phyloP scores from a whole-genome alignment of 2,888 invertebrate species.

The Lamellibrachia satsuma region DNA sequence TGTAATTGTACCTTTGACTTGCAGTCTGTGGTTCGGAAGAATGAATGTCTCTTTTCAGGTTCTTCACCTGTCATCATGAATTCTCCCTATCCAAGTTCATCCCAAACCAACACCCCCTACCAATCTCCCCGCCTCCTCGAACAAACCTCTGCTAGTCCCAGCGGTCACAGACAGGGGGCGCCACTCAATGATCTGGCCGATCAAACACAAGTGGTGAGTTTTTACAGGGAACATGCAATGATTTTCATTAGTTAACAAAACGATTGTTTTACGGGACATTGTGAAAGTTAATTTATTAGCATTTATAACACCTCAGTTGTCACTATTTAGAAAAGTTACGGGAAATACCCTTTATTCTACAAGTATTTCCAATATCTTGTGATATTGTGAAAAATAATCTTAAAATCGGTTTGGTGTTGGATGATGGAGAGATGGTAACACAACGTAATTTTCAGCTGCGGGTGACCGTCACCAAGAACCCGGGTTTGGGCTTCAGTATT shows the following conservation, averaged over 20 bases:
- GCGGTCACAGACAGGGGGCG: neutral
- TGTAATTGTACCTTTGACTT: neutral
- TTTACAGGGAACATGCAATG: too few species aligned
- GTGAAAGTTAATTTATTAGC: too few species aligned
- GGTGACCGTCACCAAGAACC: conserved; percentile 69
- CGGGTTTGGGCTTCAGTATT: conserved; percentile 71
- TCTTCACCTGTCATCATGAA: neutral
- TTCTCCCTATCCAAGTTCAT: neutral
- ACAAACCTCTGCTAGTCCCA: neutral
- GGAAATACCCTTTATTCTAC: neutral
- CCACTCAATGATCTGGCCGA: neutral
- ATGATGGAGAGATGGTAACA: neutral
- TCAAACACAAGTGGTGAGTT: neutral
- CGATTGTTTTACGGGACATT: too few species aligned
- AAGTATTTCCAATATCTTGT: neutral
- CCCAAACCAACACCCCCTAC: conserved; percentile 6
- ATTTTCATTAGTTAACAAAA: too few species aligned
- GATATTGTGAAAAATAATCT: too few species aligned
- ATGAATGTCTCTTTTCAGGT: neutral
- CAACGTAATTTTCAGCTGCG: conserved; percentile 54
- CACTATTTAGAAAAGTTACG: neutral
- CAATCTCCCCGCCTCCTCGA: neutral
- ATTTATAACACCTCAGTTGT: neutral
- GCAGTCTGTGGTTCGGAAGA: too few species aligned
- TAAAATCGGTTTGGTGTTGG: neutral